These are phyloP conservation scores for Drosophila neocordata DNA, from an alignment of 1,140 invertebrate species.

Conservation along the genomic window DNA sequence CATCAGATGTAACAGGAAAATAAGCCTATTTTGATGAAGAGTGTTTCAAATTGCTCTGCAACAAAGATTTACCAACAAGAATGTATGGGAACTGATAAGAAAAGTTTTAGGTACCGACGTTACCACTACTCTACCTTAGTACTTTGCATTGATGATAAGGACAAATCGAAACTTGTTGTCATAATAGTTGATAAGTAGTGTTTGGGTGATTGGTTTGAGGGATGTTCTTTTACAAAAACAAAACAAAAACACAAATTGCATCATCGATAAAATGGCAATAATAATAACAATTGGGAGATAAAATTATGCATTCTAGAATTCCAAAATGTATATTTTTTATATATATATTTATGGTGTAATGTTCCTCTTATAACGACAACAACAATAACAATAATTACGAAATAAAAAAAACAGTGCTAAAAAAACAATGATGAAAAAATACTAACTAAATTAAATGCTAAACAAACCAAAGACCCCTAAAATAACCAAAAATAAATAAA, in stretches of 20 bases:
- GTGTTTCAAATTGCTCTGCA: no score
- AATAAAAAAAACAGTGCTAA: conserved; percentile 30
- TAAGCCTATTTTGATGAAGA: no score
- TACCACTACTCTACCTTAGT: not conserved
- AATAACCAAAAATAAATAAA: conserved; percentile 14
- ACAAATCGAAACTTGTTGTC: not conserved
- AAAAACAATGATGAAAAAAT: conserved; percentile 10
- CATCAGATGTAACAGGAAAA: no score
- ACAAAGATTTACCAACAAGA: not conserved
- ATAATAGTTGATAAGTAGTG: not conserved
- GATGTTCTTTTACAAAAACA: not conserved
- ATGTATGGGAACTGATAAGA: not conserved
- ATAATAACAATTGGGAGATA: not conserved
- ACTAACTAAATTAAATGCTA: conserved; percentile 2
- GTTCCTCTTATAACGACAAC: not conserved
- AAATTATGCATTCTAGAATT: conserved; percentile 30
- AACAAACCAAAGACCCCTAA: not conserved
- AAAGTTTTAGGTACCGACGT: not conserved
- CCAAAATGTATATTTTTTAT: not conserved
- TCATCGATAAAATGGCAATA: not conserved
- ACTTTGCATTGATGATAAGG: not conserved
- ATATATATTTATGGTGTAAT: not conserved
- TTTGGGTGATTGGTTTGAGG: not conserved
- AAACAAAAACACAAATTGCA: not conserved
- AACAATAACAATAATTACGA: conserved; percentile 11